Conservation (phyloP, 1,140 invertebrate genomes). For the Trichonephila clavata region DNA sequence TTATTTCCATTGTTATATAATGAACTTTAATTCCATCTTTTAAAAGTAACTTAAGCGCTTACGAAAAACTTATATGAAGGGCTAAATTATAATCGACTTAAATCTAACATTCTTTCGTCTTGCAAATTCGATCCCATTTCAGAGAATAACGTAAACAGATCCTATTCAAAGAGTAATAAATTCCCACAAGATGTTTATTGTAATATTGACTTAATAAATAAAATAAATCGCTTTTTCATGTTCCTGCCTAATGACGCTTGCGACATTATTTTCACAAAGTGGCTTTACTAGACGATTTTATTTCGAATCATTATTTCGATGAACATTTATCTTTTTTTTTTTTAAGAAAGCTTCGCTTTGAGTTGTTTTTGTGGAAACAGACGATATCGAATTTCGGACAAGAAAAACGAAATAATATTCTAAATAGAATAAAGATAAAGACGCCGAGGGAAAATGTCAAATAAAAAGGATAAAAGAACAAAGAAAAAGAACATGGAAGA, state of each 20-base stretch:
- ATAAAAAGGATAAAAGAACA: neutral
- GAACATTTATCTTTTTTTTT: slow-evolving; percentile 19
- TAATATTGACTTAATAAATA: slow-evolving; percentile 22
- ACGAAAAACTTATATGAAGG: no score
- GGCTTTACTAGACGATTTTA: slow-evolving; percentile 42
- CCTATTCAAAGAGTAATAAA: neutral
- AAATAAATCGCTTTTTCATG: neutral
- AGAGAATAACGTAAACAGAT: neutral
- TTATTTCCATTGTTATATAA: no score
- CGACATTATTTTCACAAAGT: slow-evolving; percentile 34
- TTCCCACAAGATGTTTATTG: neutral
- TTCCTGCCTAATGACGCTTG: slow-evolving; percentile 51
- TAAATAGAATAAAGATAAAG: slow-evolving; percentile 54
- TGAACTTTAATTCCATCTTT: no score
- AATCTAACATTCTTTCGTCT: neutral
- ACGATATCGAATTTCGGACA: slow-evolving; percentile 41
- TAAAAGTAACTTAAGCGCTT: no score
- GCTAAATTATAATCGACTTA: neutral
- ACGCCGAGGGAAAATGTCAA: neutral
- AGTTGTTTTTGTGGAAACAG: slow-evolving; percentile 5
- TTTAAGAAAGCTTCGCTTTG: neutral
- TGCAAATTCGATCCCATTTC: neutral
- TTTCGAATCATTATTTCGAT: neutral
- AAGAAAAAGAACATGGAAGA: neutral
- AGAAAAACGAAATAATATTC: slow-evolving; percentile 24